Conservation (phyloP, 1,140 invertebrate genomes). For the Drosophila novamexicana region DNA sequence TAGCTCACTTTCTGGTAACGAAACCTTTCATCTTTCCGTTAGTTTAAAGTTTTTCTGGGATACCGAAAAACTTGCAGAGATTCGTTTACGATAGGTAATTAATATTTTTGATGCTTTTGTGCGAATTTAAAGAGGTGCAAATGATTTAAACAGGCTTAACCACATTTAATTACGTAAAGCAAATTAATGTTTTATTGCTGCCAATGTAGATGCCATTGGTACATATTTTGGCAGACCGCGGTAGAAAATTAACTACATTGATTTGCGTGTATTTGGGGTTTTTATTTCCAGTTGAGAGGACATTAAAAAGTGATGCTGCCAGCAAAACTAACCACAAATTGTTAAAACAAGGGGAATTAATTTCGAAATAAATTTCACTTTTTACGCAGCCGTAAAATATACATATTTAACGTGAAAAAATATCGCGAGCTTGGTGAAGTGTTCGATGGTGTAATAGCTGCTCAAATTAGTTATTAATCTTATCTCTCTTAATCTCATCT, state of each 20-base stretch:
- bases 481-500: too few species aligned
- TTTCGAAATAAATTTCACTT: neutral
- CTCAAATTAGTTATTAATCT: too few species aligned
- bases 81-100: too few species aligned
- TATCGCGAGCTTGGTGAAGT: neutral
- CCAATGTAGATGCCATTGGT: constrained; percentile 4
- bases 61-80: too few species aligned
- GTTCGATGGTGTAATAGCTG: too few species aligned
- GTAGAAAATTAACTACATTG: constrained; percentile 44
- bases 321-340: constrained; percentile 57
- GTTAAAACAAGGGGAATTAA: neutral
- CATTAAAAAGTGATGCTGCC: constrained; percentile 37
- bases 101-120: neutral
- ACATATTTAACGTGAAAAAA: constrained; percentile 44
- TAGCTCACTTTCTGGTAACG: too few species aligned
- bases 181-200: constrained; percentile 45
- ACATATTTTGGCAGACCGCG: constrained; percentile 32
- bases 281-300: constrained; percentile 43
- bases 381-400: constrained; percentile 44
- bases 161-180: constrained; percentile 18
- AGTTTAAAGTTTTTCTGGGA: too few species aligned
- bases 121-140: neutral
- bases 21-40: too few species aligned
- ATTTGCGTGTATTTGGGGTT: constrained; percentile 28
- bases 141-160: neutral